phyloP scores from a whole-genome alignment of 2,888 invertebrate genomes.

The Drosophila kambysellisi region DNA sequence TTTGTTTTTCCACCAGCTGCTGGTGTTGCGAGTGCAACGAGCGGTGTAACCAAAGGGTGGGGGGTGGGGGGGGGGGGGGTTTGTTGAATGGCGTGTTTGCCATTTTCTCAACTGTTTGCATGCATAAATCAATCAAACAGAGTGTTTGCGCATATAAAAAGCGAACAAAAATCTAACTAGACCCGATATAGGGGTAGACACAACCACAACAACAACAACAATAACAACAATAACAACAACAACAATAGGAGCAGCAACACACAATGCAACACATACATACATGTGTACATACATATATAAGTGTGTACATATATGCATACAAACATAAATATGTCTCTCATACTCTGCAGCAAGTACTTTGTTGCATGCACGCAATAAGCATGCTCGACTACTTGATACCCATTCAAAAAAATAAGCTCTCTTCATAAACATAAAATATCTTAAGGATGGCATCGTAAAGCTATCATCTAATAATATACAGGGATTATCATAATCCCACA shows the following conservation, averaged over 20 bases:
- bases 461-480: background rate
- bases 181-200: conserved; percentile 39
- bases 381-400: background rate
- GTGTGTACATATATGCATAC: background rate
- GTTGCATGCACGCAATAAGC: background rate
- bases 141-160: conserved; percentile 64
- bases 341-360: background rate
- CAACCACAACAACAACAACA: conserved; percentile 22
- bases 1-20: conserved; percentile 8
- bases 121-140: conserved; percentile 76
- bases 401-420: background rate
- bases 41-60: no score
- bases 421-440: background rate
- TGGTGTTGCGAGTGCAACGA: background rate
- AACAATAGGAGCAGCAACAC: conserved; percentile 7
- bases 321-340: background rate
- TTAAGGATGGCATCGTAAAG: background rate
- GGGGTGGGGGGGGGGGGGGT: no score
- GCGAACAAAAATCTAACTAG: conserved; percentile 30
- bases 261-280: background rate
- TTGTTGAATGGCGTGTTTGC: background rate
- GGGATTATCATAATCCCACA: background rate
- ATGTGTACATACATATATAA: background rate
- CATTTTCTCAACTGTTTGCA: conserved; percentile 44
- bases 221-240: conserved; percentile 9